Percentiles rank a stretch among this genome's conserved stretches.
phyloP scores from a whole-genome alignment of 2,113 vertebrate species.

The Pimephales promelas region DNA sequence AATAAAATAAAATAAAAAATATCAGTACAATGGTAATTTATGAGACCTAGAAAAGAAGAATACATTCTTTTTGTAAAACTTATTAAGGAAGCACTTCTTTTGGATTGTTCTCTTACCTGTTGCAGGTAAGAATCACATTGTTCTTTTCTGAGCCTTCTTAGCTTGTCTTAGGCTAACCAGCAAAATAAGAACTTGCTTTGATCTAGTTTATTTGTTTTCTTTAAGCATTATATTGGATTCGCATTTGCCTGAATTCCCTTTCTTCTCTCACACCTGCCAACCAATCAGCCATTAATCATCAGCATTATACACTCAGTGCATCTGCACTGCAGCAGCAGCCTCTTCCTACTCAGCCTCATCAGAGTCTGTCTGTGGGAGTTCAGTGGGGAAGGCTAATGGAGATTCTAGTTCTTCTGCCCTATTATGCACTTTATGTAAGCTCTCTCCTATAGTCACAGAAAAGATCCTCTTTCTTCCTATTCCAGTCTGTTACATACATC shows the following conservation, averaged over 20 bases:
- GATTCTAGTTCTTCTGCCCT: constrained; percentile 22
- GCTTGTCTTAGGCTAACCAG: neutral
- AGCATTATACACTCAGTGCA: constrained; percentile 32
- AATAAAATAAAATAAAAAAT: too few species aligned
- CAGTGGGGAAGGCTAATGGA: constrained; percentile 32
- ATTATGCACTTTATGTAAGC: constrained; percentile 21
- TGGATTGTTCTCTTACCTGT: neutral
- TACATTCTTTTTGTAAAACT: neutral
- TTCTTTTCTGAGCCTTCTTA: neutral
- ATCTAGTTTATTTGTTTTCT: constrained; percentile 13
- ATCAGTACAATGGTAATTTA: neutral
- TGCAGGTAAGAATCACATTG: neutral
- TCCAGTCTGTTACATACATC: constrained; percentile 2
- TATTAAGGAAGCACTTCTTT: neutral
- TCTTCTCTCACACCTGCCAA: constrained; percentile 35
- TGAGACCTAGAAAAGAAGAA: neutral
- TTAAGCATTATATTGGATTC: neutral
- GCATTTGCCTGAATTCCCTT: constrained; percentile 19
- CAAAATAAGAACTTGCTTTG: constrained; percentile 12
- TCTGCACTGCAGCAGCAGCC: constrained; percentile 36
- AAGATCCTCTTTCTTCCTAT: neutral
- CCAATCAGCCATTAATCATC: constrained; percentile 44
- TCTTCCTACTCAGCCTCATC: constrained; percentile 22
- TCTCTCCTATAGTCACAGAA: neutral
- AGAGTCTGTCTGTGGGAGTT: constrained; percentile 26